phyloP scores from a whole-genome alignment of 2,888 invertebrate genomes.

The Torymus texanus region DNA sequence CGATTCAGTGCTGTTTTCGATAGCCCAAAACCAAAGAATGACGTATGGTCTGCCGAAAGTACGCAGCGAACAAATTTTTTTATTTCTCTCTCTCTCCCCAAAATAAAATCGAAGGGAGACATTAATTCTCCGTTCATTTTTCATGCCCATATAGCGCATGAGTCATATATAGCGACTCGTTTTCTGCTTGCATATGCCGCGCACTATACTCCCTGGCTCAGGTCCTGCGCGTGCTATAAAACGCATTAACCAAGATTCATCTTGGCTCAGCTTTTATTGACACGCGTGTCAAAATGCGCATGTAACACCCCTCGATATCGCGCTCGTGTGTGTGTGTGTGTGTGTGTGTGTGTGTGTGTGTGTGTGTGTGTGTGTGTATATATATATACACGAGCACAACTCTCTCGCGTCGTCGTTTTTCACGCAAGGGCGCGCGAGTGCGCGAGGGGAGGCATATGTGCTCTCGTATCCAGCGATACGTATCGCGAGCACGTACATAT shows the following conservation, averaged over 20 bases:
- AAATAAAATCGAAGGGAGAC: conserved; percentile 12
- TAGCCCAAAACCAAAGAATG: neutral
- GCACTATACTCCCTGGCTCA: neutral
- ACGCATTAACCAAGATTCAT: conserved; percentile 57
- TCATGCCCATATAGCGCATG: conserved; percentile 24
- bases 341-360: too few species aligned
- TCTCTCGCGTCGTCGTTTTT: conserved; percentile 32
- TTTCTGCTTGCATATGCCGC: too few species aligned
- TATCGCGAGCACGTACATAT: conserved; percentile 21
- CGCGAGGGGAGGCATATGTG: conserved; percentile 32
- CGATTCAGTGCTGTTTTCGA: conserved; percentile 1
- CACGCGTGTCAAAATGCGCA: conserved; percentile 56
- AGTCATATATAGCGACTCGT: conserved; percentile 10
- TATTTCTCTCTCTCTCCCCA: too few species aligned
- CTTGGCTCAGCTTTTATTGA: conserved; percentile 56
- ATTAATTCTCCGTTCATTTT: conserved; percentile 48
- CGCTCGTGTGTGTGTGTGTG: neutral
- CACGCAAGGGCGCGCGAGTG: conserved; percentile 24
- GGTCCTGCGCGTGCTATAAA: conserved; percentile 38
- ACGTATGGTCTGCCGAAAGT: conserved; percentile 7
- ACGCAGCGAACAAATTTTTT: conserved; percentile 45
- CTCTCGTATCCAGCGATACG: neutral
- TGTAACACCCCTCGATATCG: conserved; percentile 54
- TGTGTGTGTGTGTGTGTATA: too few species aligned
- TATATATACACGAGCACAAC: neutral